Evolutionary conservation across 2,888 invertebrate species (phyloP), one percentile per base, ranked within the genome.

Genomic region (Drosophila formosana): DNA sequence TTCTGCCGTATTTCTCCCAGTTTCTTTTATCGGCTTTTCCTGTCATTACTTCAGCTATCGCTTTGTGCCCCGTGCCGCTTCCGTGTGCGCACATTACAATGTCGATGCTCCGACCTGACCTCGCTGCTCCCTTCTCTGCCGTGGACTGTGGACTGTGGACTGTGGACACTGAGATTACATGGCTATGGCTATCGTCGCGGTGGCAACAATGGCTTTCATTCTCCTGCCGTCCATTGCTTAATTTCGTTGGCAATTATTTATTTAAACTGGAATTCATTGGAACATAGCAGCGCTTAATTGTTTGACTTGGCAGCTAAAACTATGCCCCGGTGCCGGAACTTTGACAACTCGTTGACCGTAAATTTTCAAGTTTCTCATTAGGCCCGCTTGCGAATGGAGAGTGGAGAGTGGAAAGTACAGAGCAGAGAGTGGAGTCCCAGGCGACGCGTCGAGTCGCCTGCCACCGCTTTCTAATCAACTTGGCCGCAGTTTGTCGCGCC

Each of bases 321-420:
- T 82, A 82, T 88, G 85, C 74, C 66, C 57, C 46, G 41, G 43
- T 49, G 76, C 63, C 80, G 85, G 60, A 78, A 76, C 88, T 82
- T 85, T 88, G 83, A 88, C 83, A 83, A 82, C 83, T 88, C 83
- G 83, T 83, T 83, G 83, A 83, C 83, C 83, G 83, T 83, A 88
- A 88, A 83, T 83, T 83, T 88, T 78, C 86, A 83, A 83, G 88
- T 83, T 83, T 83, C 83, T 88, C 83, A 83, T 83, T 83, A 83
- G 89, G 83, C 65, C 51, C 66, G 67, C 43, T 46, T 7, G n/a
- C n/a, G 28, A 30, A 30, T 30, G 18, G 18, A 18, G 18, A 18
- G 18, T 2, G 2, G 18, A 18, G 18, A 1, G 18, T 18, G 2
- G 18, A 18, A 2, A 18, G 18, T 1, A 18, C 1, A 18, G 18